Evolutionary conservation across 2,797 vertebrate species (phyloP).

Genomic region (Fistularia commersonii): DNA sequence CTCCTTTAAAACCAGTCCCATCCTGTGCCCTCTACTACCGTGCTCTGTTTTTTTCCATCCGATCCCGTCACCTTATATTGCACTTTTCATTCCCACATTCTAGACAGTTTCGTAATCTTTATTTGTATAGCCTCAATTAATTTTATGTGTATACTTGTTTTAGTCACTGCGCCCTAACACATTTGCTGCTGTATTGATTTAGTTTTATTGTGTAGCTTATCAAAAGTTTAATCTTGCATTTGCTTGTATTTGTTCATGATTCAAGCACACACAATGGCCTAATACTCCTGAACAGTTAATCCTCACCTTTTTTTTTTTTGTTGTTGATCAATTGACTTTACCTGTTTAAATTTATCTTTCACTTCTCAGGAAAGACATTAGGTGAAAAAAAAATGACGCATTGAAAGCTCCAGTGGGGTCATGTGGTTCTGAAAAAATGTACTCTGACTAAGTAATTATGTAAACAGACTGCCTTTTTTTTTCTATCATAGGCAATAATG

Average conservation of each 20-base stretch:
- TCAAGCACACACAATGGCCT: not conserved
- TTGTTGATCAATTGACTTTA: not conserved
- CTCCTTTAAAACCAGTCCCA: too few species aligned
- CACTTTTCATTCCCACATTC: not conserved
- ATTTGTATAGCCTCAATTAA: constrained; percentile 21
- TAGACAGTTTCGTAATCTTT: constrained; percentile 19
- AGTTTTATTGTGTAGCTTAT: not conserved
- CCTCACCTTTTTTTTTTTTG: not conserved
- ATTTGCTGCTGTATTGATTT: constrained; percentile 12
- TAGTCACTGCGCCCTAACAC: constrained; percentile 8
- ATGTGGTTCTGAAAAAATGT: constrained; percentile 13
- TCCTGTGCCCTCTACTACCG: too few species aligned
- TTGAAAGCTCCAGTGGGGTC: constrained; percentile 20
- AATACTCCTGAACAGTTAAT: not conserved
- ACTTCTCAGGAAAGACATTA: not conserved
- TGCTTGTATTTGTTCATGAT: not conserved
- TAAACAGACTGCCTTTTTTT: constrained; percentile 41
- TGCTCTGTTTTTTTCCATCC: too few species aligned
- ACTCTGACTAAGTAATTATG: constrained; percentile 31
- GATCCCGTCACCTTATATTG: not conserved
- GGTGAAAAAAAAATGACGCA: constrained; percentile 13
- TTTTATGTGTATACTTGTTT: constrained; percentile 10
- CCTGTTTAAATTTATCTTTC: constrained; percentile 1
- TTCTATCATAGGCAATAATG: constrained; percentile 40
- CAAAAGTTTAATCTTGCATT: not conserved